These are phyloP conservation scores for Channa striata DNA, from an alignment of 2,797 vertebrate genomes.

Conservation along the genomic window DNA sequence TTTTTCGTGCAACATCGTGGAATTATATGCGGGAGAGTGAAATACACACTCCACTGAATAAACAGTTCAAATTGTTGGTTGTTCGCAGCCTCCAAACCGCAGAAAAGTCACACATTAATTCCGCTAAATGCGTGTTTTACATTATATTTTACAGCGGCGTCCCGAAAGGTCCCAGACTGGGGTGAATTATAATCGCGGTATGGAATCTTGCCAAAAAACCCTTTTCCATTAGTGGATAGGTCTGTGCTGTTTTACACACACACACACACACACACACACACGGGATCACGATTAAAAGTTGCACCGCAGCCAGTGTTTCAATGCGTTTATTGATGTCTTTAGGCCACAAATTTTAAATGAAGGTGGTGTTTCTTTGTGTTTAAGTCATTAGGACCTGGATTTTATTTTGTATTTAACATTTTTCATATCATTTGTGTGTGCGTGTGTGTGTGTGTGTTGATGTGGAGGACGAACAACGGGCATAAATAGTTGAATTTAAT, in stretches of 20 bases:
- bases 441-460: too few species aligned
- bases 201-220: constrained; percentile 49
- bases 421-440: too few species aligned
- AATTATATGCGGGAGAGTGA: constrained; percentile 21
- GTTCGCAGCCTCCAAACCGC: background rate
- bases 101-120: background rate
- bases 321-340: background rate
- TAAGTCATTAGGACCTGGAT: too few species aligned
- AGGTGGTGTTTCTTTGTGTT: too few species aligned
- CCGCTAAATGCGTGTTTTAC: background rate
- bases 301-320: background rate
- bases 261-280: constrained; percentile 41
- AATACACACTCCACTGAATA: background rate
- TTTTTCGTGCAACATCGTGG: constrained; percentile 21
- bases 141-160: constrained; percentile 13
- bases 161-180: background rate
- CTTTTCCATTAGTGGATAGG: constrained; percentile 43
- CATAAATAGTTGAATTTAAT: background rate
- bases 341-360: background rate
- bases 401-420: background rate
- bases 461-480: background rate
- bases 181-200: constrained; percentile 8
- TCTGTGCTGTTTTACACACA: constrained; percentile 26
- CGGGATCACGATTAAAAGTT: constrained; percentile 1
- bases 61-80: background rate